Conservation (phyloP, 2,888 invertebrate genomes). For the Psylliodes chrysocephalus region DNA sequence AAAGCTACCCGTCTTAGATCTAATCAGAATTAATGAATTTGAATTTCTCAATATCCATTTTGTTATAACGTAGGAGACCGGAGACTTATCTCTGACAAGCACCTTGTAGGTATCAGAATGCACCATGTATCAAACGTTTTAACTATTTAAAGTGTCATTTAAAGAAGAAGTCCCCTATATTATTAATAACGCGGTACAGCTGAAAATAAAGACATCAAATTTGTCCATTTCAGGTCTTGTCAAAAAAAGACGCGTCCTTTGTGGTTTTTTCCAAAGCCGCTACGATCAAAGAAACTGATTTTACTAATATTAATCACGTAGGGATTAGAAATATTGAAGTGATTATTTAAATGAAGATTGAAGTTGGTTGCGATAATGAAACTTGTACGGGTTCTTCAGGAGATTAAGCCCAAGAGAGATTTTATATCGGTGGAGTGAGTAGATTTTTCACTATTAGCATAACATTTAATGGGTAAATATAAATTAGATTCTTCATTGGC, state of each 20-base stretch:
- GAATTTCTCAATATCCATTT: slow-evolving; percentile 22
- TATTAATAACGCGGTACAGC: slow-evolving; percentile 40
- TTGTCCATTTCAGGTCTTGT: slow-evolving; percentile 43
- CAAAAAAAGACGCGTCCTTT: slow-evolving; percentile 41
- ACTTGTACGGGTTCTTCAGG: slow-evolving; percentile 54
- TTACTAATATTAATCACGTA: slow-evolving; percentile 59
- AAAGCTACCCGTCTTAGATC: slow-evolving; percentile 17
- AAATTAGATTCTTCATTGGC: slow-evolving; percentile 41
- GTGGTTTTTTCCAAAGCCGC: slow-evolving; percentile 44
- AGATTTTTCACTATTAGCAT: slow-evolving; percentile 20
- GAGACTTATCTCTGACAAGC: slow-evolving; percentile 25
- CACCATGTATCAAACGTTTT: slow-evolving; percentile 25
- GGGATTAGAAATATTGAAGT: slow-evolving; percentile 60
- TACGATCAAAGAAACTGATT: slow-evolving; percentile 56
- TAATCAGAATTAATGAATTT: slow-evolving; percentile 27
- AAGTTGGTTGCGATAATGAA: slow-evolving; percentile 56
- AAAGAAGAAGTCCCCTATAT: slow-evolving; percentile 36
- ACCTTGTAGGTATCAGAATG: slow-evolving; percentile 14
- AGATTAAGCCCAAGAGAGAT: slow-evolving; percentile 48
- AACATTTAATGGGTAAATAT: slow-evolving; percentile 30
- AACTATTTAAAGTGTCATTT: slow-evolving; percentile 35
- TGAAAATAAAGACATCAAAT: slow-evolving; percentile 45
- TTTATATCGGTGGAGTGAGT: slow-evolving; percentile 25
- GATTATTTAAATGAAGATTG: slow-evolving; percentile 63
- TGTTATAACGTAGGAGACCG: neutral